Base-by-base conservation (phyloP, 30 jellyfish, hydroid and myxozoan species). In the Aurelia aurita region DNA sequence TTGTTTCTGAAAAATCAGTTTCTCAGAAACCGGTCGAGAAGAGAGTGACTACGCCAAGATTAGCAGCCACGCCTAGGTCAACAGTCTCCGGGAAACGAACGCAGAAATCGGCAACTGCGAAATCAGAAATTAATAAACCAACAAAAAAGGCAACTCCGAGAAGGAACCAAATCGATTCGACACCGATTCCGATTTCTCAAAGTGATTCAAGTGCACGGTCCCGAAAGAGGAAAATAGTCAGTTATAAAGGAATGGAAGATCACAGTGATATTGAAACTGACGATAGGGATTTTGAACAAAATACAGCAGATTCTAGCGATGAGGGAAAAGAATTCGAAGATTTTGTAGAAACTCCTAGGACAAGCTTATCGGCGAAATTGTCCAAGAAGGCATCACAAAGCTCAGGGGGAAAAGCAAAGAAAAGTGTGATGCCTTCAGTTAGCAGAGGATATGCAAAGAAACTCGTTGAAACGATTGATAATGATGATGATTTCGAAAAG, bases 401-500 rank as follows among this genome's bases (percentile, higher is more conserved):
- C 9, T 39, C 77, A 23, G 74, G 75, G 15, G 58, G 47, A 34
- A 46, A n/a, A 29, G 65, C 70, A 34, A 62, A 43, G 79, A 61
- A 65, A 32, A 45, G 78, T 44, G 66, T 77, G 23, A 44, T 74
- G 79, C 79, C 84, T 9, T 87, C 90, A 28, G 75, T 53, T 23
- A 73, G 45, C 3, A 63, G 80, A 20, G 81, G 87, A 1, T 60
- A 69, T 47, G 83, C 79, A 0, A 68, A 49, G 69, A 68, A 70
- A 29, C 88, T 60, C 18, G 83, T 80, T 5, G 58, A 57, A 35
- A 57, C 82, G 15, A 87, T 77, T 20, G 88, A 79, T 35, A 72
- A 87, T 62, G 91, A 87, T 44, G 87, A 31, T 7, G 86, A 77
- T n/a, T 77, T 80, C 72, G 91, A 77, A 55, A 70, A 29, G 39